phyloP scores from a whole-genome alignment of 2,797 vertebrate species.

The Delichon dasypus region DNA sequence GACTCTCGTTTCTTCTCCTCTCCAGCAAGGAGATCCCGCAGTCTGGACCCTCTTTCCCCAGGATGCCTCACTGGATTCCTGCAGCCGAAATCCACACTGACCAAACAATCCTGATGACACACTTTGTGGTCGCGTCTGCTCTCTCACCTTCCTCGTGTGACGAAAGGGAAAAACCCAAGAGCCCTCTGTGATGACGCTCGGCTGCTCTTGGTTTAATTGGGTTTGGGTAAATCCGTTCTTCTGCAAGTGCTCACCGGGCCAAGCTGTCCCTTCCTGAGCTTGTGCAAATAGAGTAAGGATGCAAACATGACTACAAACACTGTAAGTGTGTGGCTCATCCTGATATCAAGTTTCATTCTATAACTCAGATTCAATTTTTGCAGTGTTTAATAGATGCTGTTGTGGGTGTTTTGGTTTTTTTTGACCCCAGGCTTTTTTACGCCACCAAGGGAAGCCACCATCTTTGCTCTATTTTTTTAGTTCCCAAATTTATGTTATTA shows the following conservation, averaged over 20 bases:
- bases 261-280: background rate
- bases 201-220: background rate
- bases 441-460: background rate
- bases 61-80: background rate
- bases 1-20: background rate
- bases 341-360: background rate
- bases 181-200: background rate
- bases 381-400: background rate
- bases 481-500: background rate
- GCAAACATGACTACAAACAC: background rate
- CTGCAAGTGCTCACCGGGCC: background rate
- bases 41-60: background rate
- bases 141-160: background rate
- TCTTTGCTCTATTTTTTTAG: background rate
- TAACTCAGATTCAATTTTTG: background rate
- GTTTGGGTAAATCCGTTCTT: background rate
- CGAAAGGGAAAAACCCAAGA: background rate
- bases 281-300: background rate
- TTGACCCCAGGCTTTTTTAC: background rate
- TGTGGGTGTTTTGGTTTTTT: background rate
- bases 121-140: background rate
- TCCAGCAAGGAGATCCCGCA: fast-evolving
- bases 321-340: background rate
- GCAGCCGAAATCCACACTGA: fast-evolving
- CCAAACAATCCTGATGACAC: background rate